A percentile compares a stretch with the other conserved stretches of the same genome.
Conservation (phyloP, 2,888 invertebrate genomes). For the Philereme vetulata region DNA sequence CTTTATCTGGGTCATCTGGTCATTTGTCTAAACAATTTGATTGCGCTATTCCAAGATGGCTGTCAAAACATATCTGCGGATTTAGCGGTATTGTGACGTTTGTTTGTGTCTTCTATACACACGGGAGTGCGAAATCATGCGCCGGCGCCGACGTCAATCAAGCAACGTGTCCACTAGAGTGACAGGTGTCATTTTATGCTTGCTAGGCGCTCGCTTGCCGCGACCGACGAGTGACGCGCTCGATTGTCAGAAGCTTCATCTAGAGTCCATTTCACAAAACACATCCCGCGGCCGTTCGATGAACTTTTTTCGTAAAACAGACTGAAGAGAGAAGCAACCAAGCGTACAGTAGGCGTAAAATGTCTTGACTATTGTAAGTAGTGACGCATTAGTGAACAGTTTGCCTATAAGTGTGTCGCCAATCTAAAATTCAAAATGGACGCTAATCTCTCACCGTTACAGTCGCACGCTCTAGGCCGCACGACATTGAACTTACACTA, state of each 20-base stretch:
- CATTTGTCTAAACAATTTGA: constrained; percentile 19
- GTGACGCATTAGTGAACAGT: constrained; percentile 14
- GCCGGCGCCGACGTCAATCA: constrained; percentile 9
- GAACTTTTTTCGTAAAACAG: too few species aligned
- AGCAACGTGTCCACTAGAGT: constrained; percentile 1
- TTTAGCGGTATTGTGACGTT: constrained; percentile 33
- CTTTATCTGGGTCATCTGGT: constrained; percentile 16
- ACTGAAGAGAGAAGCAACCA: neutral
- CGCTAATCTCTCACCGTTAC: constrained; percentile 34
- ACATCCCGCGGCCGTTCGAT: too few species aligned
- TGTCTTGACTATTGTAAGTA: neutral
- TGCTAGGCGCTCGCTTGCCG: neutral
- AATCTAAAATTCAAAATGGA: constrained; percentile 41
- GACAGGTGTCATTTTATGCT: neutral
- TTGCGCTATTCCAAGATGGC: constrained; percentile 24
- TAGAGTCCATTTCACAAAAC: too few species aligned
- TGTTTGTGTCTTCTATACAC: constrained; percentile 29
- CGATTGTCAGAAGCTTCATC: too few species aligned
- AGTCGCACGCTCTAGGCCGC: constrained; percentile 53
- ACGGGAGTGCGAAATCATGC: constrained; percentile 27
- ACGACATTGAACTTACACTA: constrained; percentile 71
- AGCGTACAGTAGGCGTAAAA: neutral
- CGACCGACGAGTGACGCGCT: neutral
- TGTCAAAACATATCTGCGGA: constrained; percentile 30
- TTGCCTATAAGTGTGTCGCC: constrained; percentile 22